Evolutionary conservation across 2,888 invertebrate genomes (phyloP), one percentile per base, ranked within the genome.

Genomic region (Fissipunctia ypsillon): DNA sequence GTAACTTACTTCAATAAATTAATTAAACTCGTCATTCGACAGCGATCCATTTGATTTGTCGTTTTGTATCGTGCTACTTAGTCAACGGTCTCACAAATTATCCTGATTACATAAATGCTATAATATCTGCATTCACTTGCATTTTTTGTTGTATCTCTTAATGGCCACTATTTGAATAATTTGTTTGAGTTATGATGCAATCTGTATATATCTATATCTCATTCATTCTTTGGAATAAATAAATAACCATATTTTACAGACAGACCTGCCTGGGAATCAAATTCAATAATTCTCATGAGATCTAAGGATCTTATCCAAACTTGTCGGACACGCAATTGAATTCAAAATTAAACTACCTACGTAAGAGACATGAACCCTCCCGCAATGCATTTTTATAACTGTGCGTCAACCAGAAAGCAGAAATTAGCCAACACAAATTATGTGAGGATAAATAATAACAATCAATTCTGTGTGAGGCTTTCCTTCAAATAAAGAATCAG

Each of bases 71-170:
- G 65, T 76, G 64, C 19, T 38, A 35, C 31, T 1, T 3, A 69
- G 5, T 56, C 59, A 60, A 43, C 35, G 19, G 16, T 54, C 54
- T 28, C 72, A 68, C 78, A 68, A 64, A 56, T 78, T 64, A 78
- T 83, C 59, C 63, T 78, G 28, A 78, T 67, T 78, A 78, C 64
- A 78, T 72, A 78, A 71, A 63, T 43, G 35, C n/a, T 43, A 22
- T 14, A 12, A 45, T 45, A 45, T 14, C 41, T 72, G 61, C 56
- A 79, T 63, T 35, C 0, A 28, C 14, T 73, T 65, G 6, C 0
- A 25, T 38, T 65, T 64, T 60, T 81, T 52, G 14, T 25, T 52
- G 9, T n/a, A 31, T 3, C 3, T 43, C 6, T 1, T 45, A 54
- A 76, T 65, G 1, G 9, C 16, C 3, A 14, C 5, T 12, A 48